A percentile compares a stretch with the other conserved stretches of the same genome.
phyloP scores from a whole-genome alignment of 2,797 vertebrate species.

The Aldrovandia affinis region DNA sequence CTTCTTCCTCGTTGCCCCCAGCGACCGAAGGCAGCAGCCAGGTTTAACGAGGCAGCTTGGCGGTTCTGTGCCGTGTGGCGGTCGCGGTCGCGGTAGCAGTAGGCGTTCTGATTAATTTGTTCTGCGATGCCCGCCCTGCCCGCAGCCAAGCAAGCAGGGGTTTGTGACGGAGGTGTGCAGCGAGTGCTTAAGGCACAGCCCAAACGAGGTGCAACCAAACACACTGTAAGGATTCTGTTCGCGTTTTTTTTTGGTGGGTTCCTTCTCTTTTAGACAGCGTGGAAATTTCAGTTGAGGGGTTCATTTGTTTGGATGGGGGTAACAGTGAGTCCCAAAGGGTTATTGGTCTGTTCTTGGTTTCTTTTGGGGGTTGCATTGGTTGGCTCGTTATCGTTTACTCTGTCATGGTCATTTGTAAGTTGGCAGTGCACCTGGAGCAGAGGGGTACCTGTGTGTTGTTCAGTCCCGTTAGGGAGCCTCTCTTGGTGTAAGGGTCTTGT shows the following conservation, averaged over 20 bases:
- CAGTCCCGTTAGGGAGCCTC: too few species aligned
- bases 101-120: constrained; percentile 14
- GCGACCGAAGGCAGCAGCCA: too few species aligned
- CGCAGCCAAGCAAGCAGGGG: constrained; percentile 56
- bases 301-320: not conserved
- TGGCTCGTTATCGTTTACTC: too few species aligned
- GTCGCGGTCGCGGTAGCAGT: not conserved
- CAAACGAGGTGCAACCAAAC: constrained; percentile 40
- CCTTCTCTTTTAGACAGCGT: not conserved
- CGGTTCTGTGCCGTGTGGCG: too few species aligned
- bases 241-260: not conserved
- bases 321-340: not conserved
- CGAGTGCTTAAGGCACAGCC: constrained; percentile 55
- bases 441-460: too few species aligned
- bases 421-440: too few species aligned
- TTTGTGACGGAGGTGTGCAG: constrained; percentile 44
- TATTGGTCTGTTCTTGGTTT: not conserved
- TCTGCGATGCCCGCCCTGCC: constrained; percentile 50
- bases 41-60: too few species aligned
- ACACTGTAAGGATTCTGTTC: not conserved
- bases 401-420: too few species aligned
- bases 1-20: too few species aligned
- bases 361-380: too few species aligned
- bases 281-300: not conserved
- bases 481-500: too few species aligned